phyloP scores from a whole-genome alignment of 1,140 invertebrate species.

The Prorops nasuta region DNA sequence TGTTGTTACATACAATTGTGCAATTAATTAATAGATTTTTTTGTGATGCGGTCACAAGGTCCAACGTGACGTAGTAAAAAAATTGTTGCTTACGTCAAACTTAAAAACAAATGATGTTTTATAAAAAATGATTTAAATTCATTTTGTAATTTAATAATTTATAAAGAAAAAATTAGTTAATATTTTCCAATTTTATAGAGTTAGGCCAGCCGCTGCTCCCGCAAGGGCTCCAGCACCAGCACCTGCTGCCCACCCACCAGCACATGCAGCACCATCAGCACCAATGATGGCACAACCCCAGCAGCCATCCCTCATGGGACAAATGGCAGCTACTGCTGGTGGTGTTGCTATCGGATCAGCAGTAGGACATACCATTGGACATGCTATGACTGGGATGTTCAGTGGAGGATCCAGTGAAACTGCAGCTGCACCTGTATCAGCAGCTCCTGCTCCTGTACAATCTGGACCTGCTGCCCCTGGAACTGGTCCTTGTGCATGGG shows the following conservation, averaged over 20 bases:
- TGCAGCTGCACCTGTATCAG: too few species aligned
- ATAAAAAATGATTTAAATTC: too few species aligned
- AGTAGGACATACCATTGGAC: conserved; percentile 82
- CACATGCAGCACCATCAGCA: conserved; percentile 44
- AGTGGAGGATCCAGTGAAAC: conserved; percentile 66
- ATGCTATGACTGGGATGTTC: conserved; percentile 81
- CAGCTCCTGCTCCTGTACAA: too few species aligned
- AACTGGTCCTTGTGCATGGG: conserved; percentile 79
- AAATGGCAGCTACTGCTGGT: conserved; percentile 90
- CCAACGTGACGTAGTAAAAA: conserved; percentile 10
- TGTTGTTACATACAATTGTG: too few species aligned
- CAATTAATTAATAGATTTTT: too few species aligned
- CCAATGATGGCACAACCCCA: conserved; percentile 63
- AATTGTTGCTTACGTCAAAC: too few species aligned
- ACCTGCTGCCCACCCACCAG: conserved; percentile 53
- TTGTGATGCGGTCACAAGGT: conserved; percentile 21
- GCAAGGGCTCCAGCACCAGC: conserved; percentile 48
- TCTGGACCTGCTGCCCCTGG: too few species aligned
- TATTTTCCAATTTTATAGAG: conserved; percentile 24
- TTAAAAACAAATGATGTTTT: conserved; percentile 29
- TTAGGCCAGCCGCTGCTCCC: conserved; percentile 42
- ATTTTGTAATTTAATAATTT: too few species aligned
- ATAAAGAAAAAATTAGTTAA: conserved; percentile 4
- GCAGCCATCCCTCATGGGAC: conserved; percentile 69
- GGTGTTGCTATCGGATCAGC: conserved; percentile 87